Evolutionary conservation across 2,888 invertebrate species (phyloP), one percentile per base, ranked within the genome.

Genomic region (Rotaria magnacalcarata): DNA sequence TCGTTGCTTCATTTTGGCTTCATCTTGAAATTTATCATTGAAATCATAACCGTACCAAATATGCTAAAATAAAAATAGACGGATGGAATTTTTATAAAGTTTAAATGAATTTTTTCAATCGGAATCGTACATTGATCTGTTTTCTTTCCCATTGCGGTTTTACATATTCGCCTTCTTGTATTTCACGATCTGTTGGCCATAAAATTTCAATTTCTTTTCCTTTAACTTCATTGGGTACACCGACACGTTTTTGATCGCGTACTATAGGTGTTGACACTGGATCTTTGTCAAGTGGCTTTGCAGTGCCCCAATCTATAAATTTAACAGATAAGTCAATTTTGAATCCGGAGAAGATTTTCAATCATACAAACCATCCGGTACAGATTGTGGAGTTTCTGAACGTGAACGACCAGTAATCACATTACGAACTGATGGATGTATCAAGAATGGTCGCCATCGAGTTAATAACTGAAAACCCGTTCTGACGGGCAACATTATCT

Each of bases 1-100:
- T 67, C 67, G 67, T 67, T 67, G 67, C 19, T 67, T 67, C 67
- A 67, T 67, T 67, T 67, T 67, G 14, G 67, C 67, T 67, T 67
- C 67, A 27, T 67, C 67, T 34, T 34, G 67, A 67, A 67, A 67
- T 67, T 67, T 67, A 67, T 67, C 67, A 41, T 34, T 34, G 19
- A 6, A 67, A 67, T 67, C 67, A 67, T 67, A 67, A 34, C 67
- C 67, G 34, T 67, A 67, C 67, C 67, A 67, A 7, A 67, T 67
- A 67, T 67, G 67, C 67, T 67, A 41, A 41, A 67, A 56, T 24
- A 3, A 11, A 50, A 50, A 11, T 50, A 50, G 50, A 50, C 50
- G 34, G 34, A 34, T 34, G 1, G 34, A 34, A 34, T 34, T 34
- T 34, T 34, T 2, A 34, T 34, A 34, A 34, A 34, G 34, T 34